Evolutionary conservation across 2,797 vertebrate species (phyloP), one percentile per base, ranked within the genome.

Genomic region (Lagocephalus sceleratus): DNA sequence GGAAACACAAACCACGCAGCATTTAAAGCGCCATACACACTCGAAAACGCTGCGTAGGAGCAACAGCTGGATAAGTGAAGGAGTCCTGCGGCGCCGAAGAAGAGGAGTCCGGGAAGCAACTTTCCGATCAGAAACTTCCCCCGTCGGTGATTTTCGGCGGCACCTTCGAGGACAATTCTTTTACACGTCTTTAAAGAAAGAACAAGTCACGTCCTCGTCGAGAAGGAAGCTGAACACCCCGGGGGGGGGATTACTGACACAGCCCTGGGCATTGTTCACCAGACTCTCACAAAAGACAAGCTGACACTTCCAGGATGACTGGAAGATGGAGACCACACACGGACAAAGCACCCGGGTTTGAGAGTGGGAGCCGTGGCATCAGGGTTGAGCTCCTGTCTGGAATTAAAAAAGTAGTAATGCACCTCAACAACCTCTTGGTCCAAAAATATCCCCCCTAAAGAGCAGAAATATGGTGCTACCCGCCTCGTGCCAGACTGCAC

Each of bases 21-120:
- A 66, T 64, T 65, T 47, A 20, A 71, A 78, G 79, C 47, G 3
- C n/a, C n/a, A 39, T 47, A 57, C 68, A 72, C 72, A 67, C 12
- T 60, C 60, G 51, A 47, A 61, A 71, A 72, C n/a, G 61, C 15
- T 32, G 41, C 51, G 60, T 64, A 63, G 47, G 46, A 54, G 43
- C 51, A 42, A 48, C 63, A 65, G 51, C 66, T 60, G 62, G 25
- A 52, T 21, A 47, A 59, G 44, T 41, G 11, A 25, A 26, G 53
- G 35, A 44, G 44, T 17, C 42, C 54, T n/a, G n/a, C n/a, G n/a
- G n/a, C n/a, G n/a, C n/a, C n/a, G n/a, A n/a, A 68, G 61, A 45
- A 63, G 60, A 49, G 45, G 3, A 38, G 47, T 29, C 25, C 25
- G 2, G n/a, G n/a, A n/a, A n/a, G n/a, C n/a, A 25, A 25, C 8